These are phyloP conservation scores for Eupeodes luniger DNA, from an alignment of 2,888 invertebrate genomes.

Conservation along the genomic window DNA sequence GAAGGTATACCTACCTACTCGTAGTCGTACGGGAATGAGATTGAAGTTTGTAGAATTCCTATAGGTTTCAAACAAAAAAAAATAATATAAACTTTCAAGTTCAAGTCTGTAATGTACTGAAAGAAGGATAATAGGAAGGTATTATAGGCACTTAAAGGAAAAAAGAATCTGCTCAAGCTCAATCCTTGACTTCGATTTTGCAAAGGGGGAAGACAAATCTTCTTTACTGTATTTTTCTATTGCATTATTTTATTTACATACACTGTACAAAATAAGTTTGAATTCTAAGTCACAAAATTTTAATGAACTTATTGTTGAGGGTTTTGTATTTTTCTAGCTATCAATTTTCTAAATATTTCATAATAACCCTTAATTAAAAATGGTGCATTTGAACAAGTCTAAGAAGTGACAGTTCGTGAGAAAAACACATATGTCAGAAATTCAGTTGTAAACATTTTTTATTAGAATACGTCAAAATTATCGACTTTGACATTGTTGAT, in stretches of 20 bases:
- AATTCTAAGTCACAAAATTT: too few relatives aligned
- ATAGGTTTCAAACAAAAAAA: neutral
- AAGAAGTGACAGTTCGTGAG: too few relatives aligned
- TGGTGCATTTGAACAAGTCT: too few relatives aligned
- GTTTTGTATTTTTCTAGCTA: too few relatives aligned
- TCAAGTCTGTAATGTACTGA: constrained; percentile 10
- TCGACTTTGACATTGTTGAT: too few relatives aligned
- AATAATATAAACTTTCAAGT: constrained; percentile 45
- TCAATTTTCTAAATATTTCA: too few relatives aligned
- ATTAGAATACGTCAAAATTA: too few relatives aligned
- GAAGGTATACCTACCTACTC: neutral
- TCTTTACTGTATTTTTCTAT: neutral
- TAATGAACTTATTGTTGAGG: too few relatives aligned
- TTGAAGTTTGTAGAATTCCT: neutral
- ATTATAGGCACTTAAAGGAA: constrained; percentile 43
- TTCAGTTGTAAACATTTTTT: too few relatives aligned
- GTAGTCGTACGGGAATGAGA: neutral
- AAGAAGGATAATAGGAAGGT: neutral
- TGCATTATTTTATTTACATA: neutral
- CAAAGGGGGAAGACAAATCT: neutral
- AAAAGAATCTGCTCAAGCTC: constrained; percentile 18
- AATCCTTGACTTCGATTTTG: neutral
- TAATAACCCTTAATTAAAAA: too few relatives aligned
- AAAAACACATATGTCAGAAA: too few relatives aligned
- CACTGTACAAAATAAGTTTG: neutral